Conservation (phyloP, 1,140 invertebrate genomes). For the Hormaphis cornu region DNA sequence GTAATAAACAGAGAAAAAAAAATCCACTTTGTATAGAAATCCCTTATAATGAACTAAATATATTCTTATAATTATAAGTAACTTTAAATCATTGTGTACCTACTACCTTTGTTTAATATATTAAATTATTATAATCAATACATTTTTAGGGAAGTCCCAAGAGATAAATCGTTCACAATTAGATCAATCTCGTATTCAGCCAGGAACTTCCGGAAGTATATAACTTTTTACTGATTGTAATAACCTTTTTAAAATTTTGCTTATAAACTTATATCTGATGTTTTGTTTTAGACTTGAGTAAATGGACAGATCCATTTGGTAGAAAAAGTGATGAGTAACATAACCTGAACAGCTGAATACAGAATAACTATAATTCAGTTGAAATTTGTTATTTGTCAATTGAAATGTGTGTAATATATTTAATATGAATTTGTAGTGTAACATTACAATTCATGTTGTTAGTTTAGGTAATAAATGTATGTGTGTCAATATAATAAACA, state of each 20-base stretch:
- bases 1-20: no score
- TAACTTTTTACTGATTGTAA: background rate
- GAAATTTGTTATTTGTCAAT: background rate
- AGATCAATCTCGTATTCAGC: slow-evolving; percentile 60
- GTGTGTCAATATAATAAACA: no score
- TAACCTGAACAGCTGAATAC: background rate
- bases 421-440: background rate
- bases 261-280: slow-evolving; percentile 30
- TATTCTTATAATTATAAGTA: no score
- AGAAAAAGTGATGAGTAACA: slow-evolving; percentile 42
- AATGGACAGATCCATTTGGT: slow-evolving; percentile 59
- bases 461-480: background rate
- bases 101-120: background rate
- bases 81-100: background rate
- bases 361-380: no score
- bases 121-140: background rate
- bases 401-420: no score
- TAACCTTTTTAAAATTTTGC: no score
- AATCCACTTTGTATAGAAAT: no score
- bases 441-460: no score
- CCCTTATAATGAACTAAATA: no score
- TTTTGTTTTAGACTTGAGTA: slow-evolving; percentile 56
- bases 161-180: slow-evolving; percentile 51
- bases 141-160: slow-evolving; percentile 43
- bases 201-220: slow-evolving; percentile 34